Evolutionary conservation across 2,113 vertebrate species (phyloP), one percentile per base, ranked within the genome.

Genomic region (Cyprinodon tularosa): DNA sequence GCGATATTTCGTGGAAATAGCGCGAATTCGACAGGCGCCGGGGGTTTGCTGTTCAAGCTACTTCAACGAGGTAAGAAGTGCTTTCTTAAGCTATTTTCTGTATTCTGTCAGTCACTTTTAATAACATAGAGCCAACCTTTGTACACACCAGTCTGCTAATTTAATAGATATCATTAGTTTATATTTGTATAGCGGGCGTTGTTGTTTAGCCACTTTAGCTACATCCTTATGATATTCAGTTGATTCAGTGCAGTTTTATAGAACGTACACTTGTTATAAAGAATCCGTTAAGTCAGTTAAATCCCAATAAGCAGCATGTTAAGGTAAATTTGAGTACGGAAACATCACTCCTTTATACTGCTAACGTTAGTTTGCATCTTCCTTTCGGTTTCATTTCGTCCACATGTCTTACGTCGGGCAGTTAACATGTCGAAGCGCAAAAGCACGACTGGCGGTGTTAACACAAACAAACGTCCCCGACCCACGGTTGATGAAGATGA

Each of bases 361-460:
- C 17, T 57, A 48, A 12, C 38, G 1, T 13, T 4, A 15, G 3
- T 70, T 37, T 14, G 4, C 3, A 9, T 17, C 47, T 68, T 20
- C 4, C 39, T 74, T 81, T 77, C 62, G 68, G 59, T 83, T 72
- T 88, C 44, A 0, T 62, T 65, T 73, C 42, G 2, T 0, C 3
- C 1, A 1, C 0, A 0, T 0, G 36, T 37, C 67, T 6, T 12
- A 38, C n/a, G 14, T 15, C 11, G 15, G 4, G 12, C 47, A 15
- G 0, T 1, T 3, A 66, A 57, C 4, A 93, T 93, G 92, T 87
- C 89, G 1, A 91, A 92, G 66, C 85, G 90, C 17, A 85, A 81
- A 37, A 83, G 80, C 68, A 74, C 2, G 66, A 40, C 87, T 2
- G n/a, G 5, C 10, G 22, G 0, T 15, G 72, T 71, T 8, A 82